These are phyloP conservation scores for Geodia barretti DNA, from an alignment of 37 sponge, comb jelly and placozoan species.

Conservation along the genomic window DNA sequence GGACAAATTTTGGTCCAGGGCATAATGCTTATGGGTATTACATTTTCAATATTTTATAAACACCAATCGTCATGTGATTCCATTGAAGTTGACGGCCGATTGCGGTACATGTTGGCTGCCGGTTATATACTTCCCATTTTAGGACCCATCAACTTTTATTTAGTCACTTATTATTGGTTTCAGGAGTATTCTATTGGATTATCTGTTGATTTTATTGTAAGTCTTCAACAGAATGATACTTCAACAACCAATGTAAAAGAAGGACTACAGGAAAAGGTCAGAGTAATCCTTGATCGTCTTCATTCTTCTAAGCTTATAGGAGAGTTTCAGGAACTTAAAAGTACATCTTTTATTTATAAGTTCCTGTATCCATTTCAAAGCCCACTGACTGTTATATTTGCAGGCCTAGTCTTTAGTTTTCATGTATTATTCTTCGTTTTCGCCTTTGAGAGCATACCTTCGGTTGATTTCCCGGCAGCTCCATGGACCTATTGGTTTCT, in stretches of 20 bases:
- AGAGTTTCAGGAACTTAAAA: neutral
- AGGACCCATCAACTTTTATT: neutral
- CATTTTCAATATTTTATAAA: too few species aligned
- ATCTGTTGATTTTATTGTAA: neutral
- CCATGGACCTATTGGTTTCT: too few species aligned
- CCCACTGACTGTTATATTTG: neutral
- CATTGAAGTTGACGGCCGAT: neutral
- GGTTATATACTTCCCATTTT: neutral
- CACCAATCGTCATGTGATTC: too few species aligned
- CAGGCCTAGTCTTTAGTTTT: too few species aligned
- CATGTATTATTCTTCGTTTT: too few species aligned
- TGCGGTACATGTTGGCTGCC: neutral
- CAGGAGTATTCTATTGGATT: neutral
- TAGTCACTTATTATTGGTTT: conserved; percentile 4
- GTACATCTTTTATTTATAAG: neutral
- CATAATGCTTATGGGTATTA: neutral
- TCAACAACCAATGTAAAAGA: too few species aligned
- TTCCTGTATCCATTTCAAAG: neutral
- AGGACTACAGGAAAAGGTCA: too few species aligned
- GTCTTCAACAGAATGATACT: too few species aligned
- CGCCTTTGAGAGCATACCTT: too few species aligned
- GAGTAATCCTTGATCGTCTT: too few species aligned
- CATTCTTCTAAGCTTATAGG: neutral
- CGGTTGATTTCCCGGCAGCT: too few species aligned
- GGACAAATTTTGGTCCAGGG: neutral